These are phyloP conservation scores for Catostomus latipinnis DNA, from an alignment of 2,797 vertebrate genomes.

Conservation along the genomic window DNA sequence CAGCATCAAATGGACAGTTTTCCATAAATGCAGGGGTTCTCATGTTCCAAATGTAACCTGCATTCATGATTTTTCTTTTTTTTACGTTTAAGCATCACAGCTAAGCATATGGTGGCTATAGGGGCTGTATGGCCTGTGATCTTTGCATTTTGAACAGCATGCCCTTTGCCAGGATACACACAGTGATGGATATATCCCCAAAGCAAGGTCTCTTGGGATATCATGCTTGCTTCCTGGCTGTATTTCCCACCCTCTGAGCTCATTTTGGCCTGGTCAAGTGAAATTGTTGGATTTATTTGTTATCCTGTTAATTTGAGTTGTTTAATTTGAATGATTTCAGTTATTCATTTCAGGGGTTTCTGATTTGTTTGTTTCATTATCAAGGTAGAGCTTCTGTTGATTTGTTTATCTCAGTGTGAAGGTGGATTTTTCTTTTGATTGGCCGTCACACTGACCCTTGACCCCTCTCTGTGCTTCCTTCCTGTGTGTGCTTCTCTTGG, in stretches of 20 bases:
- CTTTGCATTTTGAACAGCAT: constrained; percentile 66
- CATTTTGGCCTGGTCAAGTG: constrained; percentile 50
- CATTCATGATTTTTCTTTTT: constrained; percentile 16
- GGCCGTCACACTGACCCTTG: constrained; percentile 78
- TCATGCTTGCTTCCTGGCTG: constrained; percentile 68
- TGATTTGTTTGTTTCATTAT: constrained; percentile 53
- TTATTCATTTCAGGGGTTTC: constrained; percentile 15
- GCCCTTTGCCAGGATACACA: constrained; percentile 39
- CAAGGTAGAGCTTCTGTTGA: constrained; percentile 67
- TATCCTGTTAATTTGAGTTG: not conserved
- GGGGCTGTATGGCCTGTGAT: constrained; percentile 9
- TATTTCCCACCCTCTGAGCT: constrained; percentile 63
- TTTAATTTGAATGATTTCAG: not conserved
- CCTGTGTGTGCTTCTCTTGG: constrained; percentile 87
- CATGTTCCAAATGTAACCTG: constrained; percentile 11
- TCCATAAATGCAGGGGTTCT: constrained; percentile 25
- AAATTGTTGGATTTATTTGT: constrained; percentile 29
- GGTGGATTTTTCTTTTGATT: constrained; percentile 66
- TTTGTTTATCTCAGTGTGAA: constrained; percentile 59
- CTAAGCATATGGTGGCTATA: constrained; percentile 20
- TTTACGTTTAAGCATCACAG: constrained; percentile 9
- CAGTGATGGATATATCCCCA: constrained; percentile 61
- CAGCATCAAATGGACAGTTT: not conserved
- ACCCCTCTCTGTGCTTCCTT: constrained; percentile 78
- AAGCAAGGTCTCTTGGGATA: constrained; percentile 65